Base-by-base conservation (phyloP, 2,113 vertebrate species). In the Antigone vipio region DNA sequence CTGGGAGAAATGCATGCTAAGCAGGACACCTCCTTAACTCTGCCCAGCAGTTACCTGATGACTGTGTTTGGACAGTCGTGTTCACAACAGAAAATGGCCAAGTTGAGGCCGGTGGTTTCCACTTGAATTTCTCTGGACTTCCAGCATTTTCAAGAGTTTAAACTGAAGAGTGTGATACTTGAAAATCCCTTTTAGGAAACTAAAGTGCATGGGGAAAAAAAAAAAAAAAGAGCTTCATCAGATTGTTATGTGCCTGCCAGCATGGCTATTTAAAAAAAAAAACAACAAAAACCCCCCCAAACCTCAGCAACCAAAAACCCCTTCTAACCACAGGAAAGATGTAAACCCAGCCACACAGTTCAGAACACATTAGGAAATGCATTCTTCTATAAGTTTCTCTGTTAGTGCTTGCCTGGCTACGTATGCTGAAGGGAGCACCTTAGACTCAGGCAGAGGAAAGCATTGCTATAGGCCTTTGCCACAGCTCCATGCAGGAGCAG, bases 11-110 rank as follows among this genome's bases (percentile, higher is more conserved):
- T 2, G 9, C 8, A 2, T 6, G 23, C 15, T 0, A 0, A 5
- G 18, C 6, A 1, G 38, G 62, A 35, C 21, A 9, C 0, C 32
- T 15, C 24, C n/a, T 8, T 0, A 3, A 11, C 47, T 23, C 47
- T 23, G 60, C 52, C 62, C 63, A 0, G 49, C 52, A 2, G 38
- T 4, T 5, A 3, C 53, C 16, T 2, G 0, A 1, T 0, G 30
- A 16, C 47, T 20, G 2, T 5, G 1, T 2, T 14, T 8, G 66
- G 24, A 4, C 35, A 5, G 24, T 9, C 18, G 1, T 5, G 26
- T 1, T n/a, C 44, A 3, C 11, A 3, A 7, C 15, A 26, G 9
- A 26, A 60, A 34, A 18, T 7, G 75, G 15, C 2, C 0, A 63
- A 7, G 23, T 2, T 34, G 11, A 21, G 27, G 40, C 26, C 19